Evolutionary conservation across 2,113 vertebrate genomes (phyloP).

Genomic region (Phalacrocorax carbo): DNA sequence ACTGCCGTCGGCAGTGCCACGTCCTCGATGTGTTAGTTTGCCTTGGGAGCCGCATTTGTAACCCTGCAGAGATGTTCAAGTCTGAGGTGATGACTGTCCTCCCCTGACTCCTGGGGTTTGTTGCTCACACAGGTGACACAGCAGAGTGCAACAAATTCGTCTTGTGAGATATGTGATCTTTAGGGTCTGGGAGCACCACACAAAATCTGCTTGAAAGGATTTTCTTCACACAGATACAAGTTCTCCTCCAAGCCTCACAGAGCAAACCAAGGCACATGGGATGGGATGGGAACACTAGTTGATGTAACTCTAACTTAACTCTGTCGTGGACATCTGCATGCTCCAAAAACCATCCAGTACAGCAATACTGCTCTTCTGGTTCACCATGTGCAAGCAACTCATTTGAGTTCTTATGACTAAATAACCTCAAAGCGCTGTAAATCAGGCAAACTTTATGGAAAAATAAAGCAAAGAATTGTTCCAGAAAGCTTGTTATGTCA

Average conservation of each 20-base stretch:
- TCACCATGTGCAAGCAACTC: background rate
- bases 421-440: background rate
- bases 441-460: background rate
- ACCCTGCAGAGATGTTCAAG: background rate
- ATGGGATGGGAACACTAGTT: background rate
- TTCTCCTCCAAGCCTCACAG: background rate
- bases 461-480: background rate
- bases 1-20: background rate
- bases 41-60: background rate
- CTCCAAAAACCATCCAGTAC: background rate
- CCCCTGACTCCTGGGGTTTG: rapidly evolving
- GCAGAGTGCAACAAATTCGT: background rate
- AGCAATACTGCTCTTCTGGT: background rate
- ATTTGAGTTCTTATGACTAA: background rate
- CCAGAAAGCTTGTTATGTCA: background rate
- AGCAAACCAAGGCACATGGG: background rate
- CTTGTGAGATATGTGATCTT: background rate
- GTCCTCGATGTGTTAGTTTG: background rate
- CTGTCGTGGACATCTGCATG: background rate
- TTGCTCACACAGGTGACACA: rapidly evolving
- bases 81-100: background rate
- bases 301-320: background rate
- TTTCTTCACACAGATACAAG: background rate
- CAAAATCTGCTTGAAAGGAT: background rate
- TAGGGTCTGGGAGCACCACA: background rate